phyloP scores from a whole-genome alignment of 2,888 invertebrate genomes.

The Myathropa florea region DNA sequence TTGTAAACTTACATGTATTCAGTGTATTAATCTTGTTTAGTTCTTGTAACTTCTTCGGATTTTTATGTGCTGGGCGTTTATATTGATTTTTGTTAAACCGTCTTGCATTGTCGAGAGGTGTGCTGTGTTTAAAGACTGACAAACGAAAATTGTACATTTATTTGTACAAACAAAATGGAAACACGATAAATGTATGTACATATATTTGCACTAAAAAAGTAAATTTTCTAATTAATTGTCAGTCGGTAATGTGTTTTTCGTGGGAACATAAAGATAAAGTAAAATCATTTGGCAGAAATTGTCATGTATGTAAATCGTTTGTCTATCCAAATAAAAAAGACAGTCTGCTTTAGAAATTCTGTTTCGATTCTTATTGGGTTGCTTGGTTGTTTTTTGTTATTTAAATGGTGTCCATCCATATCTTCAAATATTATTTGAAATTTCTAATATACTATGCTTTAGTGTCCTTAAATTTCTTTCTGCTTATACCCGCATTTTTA shows the following conservation, averaged over 20 bases:
- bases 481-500: neutral
- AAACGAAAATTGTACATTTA: too few relatives aligned
- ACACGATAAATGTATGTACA: neutral
- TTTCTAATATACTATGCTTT: neutral
- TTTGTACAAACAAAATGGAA: neutral
- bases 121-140: neutral
- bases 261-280: neutral
- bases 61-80: neutral
- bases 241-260: neutral
- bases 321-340: neutral
- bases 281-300: neutral
- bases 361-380: neutral
- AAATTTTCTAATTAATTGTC: neutral
- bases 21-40: conserved; percentile 5
- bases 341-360: neutral
- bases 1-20: conserved; percentile 1
- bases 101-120: neutral
- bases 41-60: neutral
- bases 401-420: neutral
- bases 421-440: neutral
- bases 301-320: neutral
- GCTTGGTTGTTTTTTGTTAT: neutral
- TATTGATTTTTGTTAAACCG: neutral
- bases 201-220: neutral
- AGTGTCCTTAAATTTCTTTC: neutral